These are phyloP conservation scores for Muricea muricata DNA, from an alignment of 92 coral and sea anemone genomes.

Conservation along the genomic window DNA sequence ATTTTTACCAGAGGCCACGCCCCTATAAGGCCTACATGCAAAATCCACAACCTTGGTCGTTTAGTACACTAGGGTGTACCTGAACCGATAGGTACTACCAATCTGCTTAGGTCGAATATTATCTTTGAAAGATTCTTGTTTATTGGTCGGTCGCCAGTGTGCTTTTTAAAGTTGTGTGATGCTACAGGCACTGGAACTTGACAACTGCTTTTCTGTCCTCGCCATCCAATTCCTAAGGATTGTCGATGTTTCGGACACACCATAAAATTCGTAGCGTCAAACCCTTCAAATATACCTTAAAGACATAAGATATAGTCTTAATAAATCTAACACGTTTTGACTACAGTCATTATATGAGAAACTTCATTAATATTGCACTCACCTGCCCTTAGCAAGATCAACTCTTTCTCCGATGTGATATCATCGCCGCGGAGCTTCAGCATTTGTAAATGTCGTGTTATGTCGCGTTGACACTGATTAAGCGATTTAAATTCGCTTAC, in stretches of 20 bases:
- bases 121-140: background rate
- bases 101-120: background rate
- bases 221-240: background rate
- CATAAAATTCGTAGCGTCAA: too few relatives aligned
- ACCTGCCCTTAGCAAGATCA: conserved; percentile 28
- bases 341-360: background rate
- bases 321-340: too few relatives aligned
- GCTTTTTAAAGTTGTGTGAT: background rate
- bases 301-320: too few relatives aligned
- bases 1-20: too few relatives aligned
- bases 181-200: conserved; percentile 4
- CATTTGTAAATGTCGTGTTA: conserved; percentile 27
- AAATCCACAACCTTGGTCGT: too few relatives aligned
- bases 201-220: conserved; percentile 19
- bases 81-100: conserved; percentile 7
- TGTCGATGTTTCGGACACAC: background rate
- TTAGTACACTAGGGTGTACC: too few relatives aligned
- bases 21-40: too few relatives aligned
- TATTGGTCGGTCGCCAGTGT: conserved; percentile 13
- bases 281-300: too few relatives aligned
- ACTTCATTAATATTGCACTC: too few relatives aligned
- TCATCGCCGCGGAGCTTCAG: conserved; percentile 18
- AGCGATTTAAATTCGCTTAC: background rate
- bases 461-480: conserved; percentile 29
- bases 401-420: conserved; percentile 16